A percentile compares a stretch with the other conserved stretches of the same genome.
phyloP scores from a whole-genome alignment of 2,888 invertebrate genomes.

The Drosophila mimica region DNA sequence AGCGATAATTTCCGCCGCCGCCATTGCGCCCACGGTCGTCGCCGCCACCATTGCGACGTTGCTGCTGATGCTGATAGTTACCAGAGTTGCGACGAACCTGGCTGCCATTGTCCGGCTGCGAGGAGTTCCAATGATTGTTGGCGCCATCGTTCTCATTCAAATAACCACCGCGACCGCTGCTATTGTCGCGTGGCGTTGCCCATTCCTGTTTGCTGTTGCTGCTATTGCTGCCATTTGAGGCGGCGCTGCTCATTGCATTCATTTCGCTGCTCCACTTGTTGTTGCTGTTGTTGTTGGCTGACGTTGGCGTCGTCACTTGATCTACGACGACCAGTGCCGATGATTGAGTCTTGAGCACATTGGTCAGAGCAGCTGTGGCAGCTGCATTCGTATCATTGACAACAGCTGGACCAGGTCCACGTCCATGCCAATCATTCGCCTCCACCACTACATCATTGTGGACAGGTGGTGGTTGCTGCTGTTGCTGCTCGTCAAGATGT shows the following conservation, averaged over 20 bases:
- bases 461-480: constrained; percentile 29
- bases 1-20: constrained; percentile 65
- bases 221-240: constrained; percentile 61
- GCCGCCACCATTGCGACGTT: constrained; percentile 57
- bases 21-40: constrained; percentile 75
- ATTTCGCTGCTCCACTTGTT: constrained; percentile 83
- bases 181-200: constrained; percentile 70
- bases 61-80: constrained; percentile 59
- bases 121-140: constrained; percentile 69
- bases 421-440: constrained; percentile 71
- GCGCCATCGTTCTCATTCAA: constrained; percentile 48
- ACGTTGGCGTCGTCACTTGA: constrained; percentile 36
- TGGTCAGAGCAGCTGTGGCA: constrained; percentile 72
- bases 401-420: constrained; percentile 16
- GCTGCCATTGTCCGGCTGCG: constrained; percentile 61
- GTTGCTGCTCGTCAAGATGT: constrained; percentile 47
- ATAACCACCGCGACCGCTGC: constrained; percentile 44
- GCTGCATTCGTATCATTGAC: constrained; percentile 59
- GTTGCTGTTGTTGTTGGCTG: constrained; percentile 48
- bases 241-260: constrained; percentile 71
- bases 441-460: constrained; percentile 41
- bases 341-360: constrained; percentile 67
- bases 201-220: constrained; percentile 67
- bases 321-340: constrained; percentile 32
- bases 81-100: constrained; percentile 75